Evolutionary conservation across 92 coral and sea anemone genomes (phyloP).

Genomic region (Umimayanthus chanpuru): DNA sequence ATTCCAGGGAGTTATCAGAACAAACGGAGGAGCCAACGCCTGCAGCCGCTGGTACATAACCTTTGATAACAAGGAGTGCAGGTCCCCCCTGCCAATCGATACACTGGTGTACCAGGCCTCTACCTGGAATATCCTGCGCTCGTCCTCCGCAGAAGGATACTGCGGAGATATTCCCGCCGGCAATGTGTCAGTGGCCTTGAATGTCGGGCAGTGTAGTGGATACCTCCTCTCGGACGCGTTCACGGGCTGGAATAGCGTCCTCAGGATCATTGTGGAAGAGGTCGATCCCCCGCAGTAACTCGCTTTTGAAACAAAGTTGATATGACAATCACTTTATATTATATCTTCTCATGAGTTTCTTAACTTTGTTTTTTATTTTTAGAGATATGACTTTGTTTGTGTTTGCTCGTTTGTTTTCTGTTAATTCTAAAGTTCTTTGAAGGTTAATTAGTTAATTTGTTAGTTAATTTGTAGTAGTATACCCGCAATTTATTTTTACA

Average conservation of each 20-base stretch:
- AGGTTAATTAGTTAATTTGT: too few relatives aligned
- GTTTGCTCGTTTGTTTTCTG: too few relatives aligned
- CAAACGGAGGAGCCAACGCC: constrained; percentile 9
- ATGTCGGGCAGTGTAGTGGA: constrained; percentile 36
- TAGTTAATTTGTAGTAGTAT: too few relatives aligned
- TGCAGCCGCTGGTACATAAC: constrained; percentile 46
- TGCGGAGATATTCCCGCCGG: constrained; percentile 39
- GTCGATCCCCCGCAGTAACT: constrained; percentile 9
- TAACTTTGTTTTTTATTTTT: too few relatives aligned
- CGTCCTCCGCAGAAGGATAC: constrained; percentile 32
- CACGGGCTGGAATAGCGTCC: constrained; percentile 41
- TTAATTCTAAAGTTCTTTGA: too few relatives aligned
- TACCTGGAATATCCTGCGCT: constrained; percentile 23
- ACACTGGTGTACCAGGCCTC: constrained; percentile 24
- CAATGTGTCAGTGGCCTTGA: constrained; percentile 27
- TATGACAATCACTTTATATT: too few relatives aligned
- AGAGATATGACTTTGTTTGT: too few relatives aligned
- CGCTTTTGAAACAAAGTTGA: too few relatives aligned
- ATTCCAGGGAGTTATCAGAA: constrained; percentile 24
- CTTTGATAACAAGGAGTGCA: constrained; percentile 35
- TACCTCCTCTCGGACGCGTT: constrained; percentile 31
- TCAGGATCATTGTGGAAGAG: constrained; percentile 43
- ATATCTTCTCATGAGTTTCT: too few relatives aligned
- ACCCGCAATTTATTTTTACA: too few relatives aligned
- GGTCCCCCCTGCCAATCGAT: constrained; percentile 31